Conservation (phyloP, 2,797 vertebrate species). For the Basileuterus tristriatus region DNA sequence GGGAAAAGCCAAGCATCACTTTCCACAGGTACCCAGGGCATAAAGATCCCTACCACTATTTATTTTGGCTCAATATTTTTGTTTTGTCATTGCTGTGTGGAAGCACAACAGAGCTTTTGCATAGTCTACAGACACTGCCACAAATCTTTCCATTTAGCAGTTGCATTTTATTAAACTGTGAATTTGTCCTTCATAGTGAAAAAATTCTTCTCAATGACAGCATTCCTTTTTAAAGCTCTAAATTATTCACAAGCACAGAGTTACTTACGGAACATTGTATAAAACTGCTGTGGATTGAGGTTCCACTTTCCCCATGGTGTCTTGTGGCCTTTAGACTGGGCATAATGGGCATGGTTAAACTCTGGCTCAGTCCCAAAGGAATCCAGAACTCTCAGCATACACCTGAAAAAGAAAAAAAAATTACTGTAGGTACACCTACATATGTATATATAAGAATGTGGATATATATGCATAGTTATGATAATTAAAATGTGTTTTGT, state of each 20-base stretch:
- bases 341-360: conserved; percentile 98
- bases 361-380: conserved; percentile 98
- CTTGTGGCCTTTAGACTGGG: conserved; percentile 98
- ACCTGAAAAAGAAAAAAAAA: conserved; percentile 76
- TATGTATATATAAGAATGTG: neutral
- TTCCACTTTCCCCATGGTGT: conserved; percentile 99
- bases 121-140: neutral
- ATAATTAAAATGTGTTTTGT: neutral
- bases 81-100: neutral
- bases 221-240: neutral
- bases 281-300: conserved; percentile 98
- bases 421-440: neutral
- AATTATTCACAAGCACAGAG: neutral
- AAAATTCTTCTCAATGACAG: neutral
- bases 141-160: neutral
- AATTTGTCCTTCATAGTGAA: neutral
- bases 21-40: neutral
- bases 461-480: neutral
- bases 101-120: neutral
- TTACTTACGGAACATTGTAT: conserved; percentile 99
- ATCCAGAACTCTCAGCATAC: conserved; percentile 95
- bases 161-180: neutral
- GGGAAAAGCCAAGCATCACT: neutral
- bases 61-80: neutral
- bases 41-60: neutral